Evolutionary conservation across 35 echinoderm and acorn worm species (phyloP).

Genomic region (Hemicentrotus pulcherrimus): DNA sequence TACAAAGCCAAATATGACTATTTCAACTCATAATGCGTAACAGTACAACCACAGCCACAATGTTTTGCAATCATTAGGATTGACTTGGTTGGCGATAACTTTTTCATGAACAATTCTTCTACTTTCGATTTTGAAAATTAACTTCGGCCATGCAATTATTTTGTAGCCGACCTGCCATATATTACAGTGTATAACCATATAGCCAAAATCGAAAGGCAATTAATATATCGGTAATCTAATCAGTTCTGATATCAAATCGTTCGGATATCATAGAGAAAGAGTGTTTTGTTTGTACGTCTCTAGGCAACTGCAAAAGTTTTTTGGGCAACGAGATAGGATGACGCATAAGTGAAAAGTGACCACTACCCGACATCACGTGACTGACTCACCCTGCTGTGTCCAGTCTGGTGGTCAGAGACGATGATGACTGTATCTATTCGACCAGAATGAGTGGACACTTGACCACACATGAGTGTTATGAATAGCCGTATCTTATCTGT

Average conservation of each 20-base stretch:
- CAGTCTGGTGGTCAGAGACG: background rate
- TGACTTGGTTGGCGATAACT: background rate
- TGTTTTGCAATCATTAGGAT: no score
- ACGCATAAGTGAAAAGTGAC: background rate
- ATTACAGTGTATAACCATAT: background rate
- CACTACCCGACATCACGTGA: background rate
- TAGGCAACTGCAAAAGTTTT: background rate
- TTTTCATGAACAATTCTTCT: background rate
- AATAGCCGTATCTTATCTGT: background rate
- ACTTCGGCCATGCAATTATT: background rate
- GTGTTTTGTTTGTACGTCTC: background rate
- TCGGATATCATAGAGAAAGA: background rate
- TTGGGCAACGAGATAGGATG: background rate
- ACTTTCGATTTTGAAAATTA: background rate
- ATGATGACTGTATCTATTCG: background rate
- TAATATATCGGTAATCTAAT: background rate
- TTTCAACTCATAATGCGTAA: background rate
- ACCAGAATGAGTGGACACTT: slow-evolving; percentile 1
- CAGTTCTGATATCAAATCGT: background rate
- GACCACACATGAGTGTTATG: background rate
- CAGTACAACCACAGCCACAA: background rate
- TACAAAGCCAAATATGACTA: no score
- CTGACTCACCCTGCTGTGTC: background rate
- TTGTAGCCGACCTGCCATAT: no score
- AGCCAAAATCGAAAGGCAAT: no score